phyloP scores from a whole-genome alignment of 2,113 vertebrate species.

The Xenotilapia flavipinnis region DNA sequence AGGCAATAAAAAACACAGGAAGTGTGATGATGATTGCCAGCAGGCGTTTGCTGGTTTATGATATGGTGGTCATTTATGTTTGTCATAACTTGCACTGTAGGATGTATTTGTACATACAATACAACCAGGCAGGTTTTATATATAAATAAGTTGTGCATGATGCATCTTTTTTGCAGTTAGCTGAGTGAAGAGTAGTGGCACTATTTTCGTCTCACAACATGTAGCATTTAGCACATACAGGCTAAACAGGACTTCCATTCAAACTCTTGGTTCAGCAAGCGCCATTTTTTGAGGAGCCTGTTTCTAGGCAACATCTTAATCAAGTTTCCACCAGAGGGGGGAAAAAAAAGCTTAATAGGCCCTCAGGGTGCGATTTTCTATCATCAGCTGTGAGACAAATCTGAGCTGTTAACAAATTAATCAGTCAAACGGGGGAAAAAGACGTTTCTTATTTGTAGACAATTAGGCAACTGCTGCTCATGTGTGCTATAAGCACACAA shows the following conservation, averaged over 20 bases:
- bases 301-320: constrained; percentile 36
- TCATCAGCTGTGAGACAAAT: constrained; percentile 18
- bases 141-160: background rate
- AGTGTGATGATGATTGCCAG: too few species aligned
- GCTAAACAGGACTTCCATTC: background rate
- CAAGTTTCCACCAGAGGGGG: background rate
- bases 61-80: background rate
- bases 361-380: background rate
- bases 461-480: background rate
- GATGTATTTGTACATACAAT: background rate
- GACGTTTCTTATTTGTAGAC: background rate
- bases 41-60: background rate
- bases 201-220: background rate
- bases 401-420: constrained; percentile 19
- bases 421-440: background rate
- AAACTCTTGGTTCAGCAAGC: background rate
- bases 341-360: background rate
- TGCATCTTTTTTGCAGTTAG: background rate
- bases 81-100: background rate
- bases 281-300: constrained; percentile 1
- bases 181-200: background rate
- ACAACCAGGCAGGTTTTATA: background rate
- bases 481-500: background rate
- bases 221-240: background rate
- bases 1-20: too few species aligned